Conservation (phyloP, 2,888 invertebrate species). For the Microctonus hyperodae region DNA sequence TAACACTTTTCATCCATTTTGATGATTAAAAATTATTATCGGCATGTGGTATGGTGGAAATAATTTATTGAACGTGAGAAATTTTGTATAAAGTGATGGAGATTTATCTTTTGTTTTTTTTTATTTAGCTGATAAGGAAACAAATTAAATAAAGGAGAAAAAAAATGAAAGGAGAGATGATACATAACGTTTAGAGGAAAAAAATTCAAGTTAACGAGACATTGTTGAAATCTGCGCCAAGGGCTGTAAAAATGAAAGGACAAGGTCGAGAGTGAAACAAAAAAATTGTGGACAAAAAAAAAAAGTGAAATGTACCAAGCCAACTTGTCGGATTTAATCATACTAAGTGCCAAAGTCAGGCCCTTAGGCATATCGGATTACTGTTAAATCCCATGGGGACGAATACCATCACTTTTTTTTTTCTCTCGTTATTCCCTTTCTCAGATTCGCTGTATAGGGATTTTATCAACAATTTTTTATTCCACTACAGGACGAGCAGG, state of each 20-base stretch:
- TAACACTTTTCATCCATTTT: constrained; percentile 6
- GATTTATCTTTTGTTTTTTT: background rate
- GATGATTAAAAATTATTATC: background rate
- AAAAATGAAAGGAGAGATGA: background rate
- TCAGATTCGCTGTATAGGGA: constrained; percentile 3
- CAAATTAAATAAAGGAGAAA: background rate
- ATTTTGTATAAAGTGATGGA: background rate
- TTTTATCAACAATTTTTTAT: constrained; percentile 9
- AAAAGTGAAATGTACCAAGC: constrained; percentile 16
- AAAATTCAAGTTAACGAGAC: constrained; percentile 1
- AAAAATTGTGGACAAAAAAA: constrained; percentile 18
- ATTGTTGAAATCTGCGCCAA: constrained; percentile 9
- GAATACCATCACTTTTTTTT: constrained; percentile 33
- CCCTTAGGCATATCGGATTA: constrained; percentile 51
- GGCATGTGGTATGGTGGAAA: background rate
- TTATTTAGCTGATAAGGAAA: background rate
- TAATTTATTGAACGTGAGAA: background rate
- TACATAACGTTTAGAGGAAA: background rate
- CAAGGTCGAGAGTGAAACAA: constrained; percentile 15
- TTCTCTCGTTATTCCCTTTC: constrained; percentile 11
- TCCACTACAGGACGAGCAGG: background rate
- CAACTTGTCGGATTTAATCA: constrained; percentile 54
- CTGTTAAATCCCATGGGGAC: constrained; percentile 38
- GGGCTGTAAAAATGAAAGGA: constrained; percentile 20
- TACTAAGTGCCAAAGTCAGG: constrained; percentile 50